A percentile compares a stretch with the other conserved stretches of the same genome.
Conservation (phyloP, 1,140 invertebrate genomes). For the Ceratitis capitata region DNA sequence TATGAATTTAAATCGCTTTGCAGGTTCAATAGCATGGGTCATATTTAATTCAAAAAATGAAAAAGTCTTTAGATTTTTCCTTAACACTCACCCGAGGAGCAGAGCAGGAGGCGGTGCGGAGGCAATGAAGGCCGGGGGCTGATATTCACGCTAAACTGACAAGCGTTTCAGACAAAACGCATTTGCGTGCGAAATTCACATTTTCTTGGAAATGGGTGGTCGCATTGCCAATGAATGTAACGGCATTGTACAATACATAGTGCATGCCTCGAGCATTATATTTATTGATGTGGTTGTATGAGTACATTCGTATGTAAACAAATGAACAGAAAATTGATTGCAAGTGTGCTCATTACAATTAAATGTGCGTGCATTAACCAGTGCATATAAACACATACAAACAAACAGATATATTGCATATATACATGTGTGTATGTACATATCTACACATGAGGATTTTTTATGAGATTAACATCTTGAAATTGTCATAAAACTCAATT, state of each 20-base stretch:
- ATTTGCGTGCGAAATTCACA: slow-evolving; percentile 25
- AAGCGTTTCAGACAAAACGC: not conserved
- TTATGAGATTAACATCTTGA: not conserved
- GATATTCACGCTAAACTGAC: slow-evolving; percentile 11
- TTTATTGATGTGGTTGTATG: not conserved
- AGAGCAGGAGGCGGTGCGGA: not conserved
- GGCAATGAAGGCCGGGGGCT: not conserved
- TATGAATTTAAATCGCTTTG: too few relatives aligned
- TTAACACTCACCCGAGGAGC: too few relatives aligned
- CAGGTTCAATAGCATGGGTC: not conserved
- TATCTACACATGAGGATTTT: not conserved
- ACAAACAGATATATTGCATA: not conserved
- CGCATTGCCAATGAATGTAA: slow-evolving; percentile 5
- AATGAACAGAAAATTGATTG: slow-evolving; percentile 8
- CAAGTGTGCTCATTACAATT: slow-evolving; percentile 20
- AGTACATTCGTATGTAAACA: not conserved
- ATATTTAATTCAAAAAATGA: too few relatives aligned
- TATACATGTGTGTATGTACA: not conserved
- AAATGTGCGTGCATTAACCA: not conserved
- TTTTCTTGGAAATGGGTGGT: slow-evolving; percentile 10
- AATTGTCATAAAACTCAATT: slow-evolving; percentile 29
- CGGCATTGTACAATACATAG: not conserved
- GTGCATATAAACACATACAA: not conserved
- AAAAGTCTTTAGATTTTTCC: too few relatives aligned
- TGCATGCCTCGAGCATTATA: not conserved